Percentiles rank a stretch among this genome's conserved stretches.
Evolutionary conservation across 2,113 vertebrate genomes (phyloP).

Genomic region (Scortum barcoo): DNA sequence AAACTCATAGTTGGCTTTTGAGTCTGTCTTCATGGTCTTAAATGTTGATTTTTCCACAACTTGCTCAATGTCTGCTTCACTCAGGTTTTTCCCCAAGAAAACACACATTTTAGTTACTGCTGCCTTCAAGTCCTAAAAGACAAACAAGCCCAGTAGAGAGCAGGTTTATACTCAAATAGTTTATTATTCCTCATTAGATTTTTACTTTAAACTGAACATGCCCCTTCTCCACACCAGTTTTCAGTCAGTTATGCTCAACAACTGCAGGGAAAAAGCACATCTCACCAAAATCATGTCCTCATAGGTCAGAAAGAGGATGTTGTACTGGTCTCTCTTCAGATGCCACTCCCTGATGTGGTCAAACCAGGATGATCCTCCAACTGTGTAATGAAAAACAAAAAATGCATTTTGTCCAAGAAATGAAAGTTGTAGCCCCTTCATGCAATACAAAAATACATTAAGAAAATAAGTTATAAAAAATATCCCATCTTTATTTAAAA

Average conservation of each 20-base stretch:
- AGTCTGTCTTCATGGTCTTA: slow-evolving; percentile 76
- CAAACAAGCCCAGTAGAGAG: neutral
- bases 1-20: slow-evolving; percentile 78
- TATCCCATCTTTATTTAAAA: too few relatives aligned
- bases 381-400: slow-evolving; percentile 36
- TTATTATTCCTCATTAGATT: too few relatives aligned
- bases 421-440: neutral
- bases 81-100: slow-evolving; percentile 78
- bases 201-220: too few relatives aligned
- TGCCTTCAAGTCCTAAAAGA: slow-evolving; percentile 70
- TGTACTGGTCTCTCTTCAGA: slow-evolving; percentile 68
- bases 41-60: slow-evolving; percentile 80
- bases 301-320: slow-evolving; percentile 80
- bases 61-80: slow-evolving; percentile 52
- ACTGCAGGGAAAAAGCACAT: neutral
- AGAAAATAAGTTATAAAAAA: too few relatives aligned
- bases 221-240: too few relatives aligned
- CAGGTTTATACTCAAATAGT: neutral
- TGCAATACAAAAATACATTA: too few relatives aligned
- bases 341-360: slow-evolving; percentile 80
- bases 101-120: slow-evolving; percentile 69
- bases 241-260: neutral
- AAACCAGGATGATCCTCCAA: slow-evolving; percentile 77
- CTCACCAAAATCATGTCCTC: slow-evolving; percentile 82
- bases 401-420: neutral